Evolutionary conservation across 2,113 vertebrate species (phyloP).

Genomic region (Muntiacus reevesi): DNA sequence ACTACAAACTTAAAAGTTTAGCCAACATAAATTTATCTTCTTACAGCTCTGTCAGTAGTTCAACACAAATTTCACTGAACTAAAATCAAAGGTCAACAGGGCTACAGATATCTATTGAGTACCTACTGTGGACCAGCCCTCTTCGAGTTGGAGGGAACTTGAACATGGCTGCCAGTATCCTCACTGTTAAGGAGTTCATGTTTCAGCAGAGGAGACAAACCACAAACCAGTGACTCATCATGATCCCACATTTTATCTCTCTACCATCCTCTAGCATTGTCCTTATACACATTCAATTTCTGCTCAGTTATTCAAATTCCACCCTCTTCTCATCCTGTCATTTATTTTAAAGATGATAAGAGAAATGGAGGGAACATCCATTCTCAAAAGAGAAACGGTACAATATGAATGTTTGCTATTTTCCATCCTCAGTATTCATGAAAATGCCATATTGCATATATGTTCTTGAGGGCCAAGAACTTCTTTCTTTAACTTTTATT

Average conservation of each 20-base stretch:
- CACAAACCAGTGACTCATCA: not conserved
- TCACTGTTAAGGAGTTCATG: too few relatives aligned
- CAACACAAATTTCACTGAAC: not conserved
- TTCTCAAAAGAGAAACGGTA: not conserved
- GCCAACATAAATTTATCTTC: not conserved
- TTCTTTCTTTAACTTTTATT: not conserved
- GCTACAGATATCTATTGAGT: not conserved
- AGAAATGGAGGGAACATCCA: not conserved
- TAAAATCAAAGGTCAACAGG: not conserved
- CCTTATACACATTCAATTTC: not conserved
- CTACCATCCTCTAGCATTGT: not conserved
- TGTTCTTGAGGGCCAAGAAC: not conserved
- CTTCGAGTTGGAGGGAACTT: not conserved
- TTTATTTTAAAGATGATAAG: not conserved
- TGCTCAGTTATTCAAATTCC: not conserved
- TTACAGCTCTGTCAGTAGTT: not conserved
- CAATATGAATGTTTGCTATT: not conserved
- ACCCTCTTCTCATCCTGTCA: not conserved
- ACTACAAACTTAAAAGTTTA: not conserved
- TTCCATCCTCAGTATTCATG: not conserved
- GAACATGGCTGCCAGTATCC: not conserved
- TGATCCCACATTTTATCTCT: not conserved
- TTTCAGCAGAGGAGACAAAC: not conserved
- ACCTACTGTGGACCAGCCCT: not conserved
- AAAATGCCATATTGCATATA: not conserved